Evolutionary conservation across 2,113 vertebrate species (phyloP), one percentile per base, ranked within the genome.

Genomic region (Eublepharis macularius): DNA sequence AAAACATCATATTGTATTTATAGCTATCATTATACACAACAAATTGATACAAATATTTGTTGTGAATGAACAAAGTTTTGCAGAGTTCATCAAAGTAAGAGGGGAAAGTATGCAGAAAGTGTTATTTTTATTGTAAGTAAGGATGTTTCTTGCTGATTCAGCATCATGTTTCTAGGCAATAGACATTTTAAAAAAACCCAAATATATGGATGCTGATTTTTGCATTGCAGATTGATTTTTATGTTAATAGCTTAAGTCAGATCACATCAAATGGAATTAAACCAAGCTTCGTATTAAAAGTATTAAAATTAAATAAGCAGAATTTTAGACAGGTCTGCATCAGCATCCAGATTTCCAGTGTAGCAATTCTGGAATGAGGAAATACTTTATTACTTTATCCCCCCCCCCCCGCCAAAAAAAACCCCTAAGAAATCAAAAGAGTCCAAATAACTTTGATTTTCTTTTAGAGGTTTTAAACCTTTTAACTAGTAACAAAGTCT

Each of bases 281-380:
- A 57, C 65, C 49, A 85, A 36, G n/a, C 79, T 16, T 32, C 73
- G 29, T 65, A n/a, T 10, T 70, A 34, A 90, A 88, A 93, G 72
- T 79, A 90, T 72, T 86, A 10, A 68, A 39, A 65, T 54, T 83
- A 90, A 94, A 87, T 47, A 87, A 85, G 88, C 39, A 2, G 7
- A 3, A 74, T 82, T 4, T 82, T 89, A 72, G 76, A 68, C 12
- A 69, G 5, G 2, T 24, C 43, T 81, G n/a, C 60, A 74, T 75
- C 86, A 87, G 70, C 4, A 54, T 87, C 39, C 60, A 90, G 13
- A 34, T 84, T 90, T 90, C 16, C 9, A 65, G 29, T 73, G 13
- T 88, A 89, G 1, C 39, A 63, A 8, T n/a, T 76, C 19, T 19
- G 34, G 29, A 54, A 14, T 36, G 66, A 10, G 14, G 0, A 86